phyloP scores from a whole-genome alignment of 2,797 vertebrate genomes.

The Takifugu ocellatus region DNA sequence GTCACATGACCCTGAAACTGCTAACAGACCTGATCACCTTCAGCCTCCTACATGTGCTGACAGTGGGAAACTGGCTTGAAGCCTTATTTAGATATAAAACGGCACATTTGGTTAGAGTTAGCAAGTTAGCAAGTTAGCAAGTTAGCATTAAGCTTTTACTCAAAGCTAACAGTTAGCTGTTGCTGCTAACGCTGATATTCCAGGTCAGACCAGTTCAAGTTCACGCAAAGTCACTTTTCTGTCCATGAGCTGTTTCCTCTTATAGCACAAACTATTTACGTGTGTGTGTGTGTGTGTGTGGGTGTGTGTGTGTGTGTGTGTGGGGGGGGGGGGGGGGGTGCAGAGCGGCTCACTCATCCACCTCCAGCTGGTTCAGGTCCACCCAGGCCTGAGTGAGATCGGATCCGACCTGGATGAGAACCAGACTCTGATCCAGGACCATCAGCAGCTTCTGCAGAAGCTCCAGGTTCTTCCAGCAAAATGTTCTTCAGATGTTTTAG shows the following conservation, averaged over 20 bases:
- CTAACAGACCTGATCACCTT: not conserved
- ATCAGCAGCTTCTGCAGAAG: constrained; percentile 82
- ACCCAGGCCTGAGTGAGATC: constrained; percentile 88
- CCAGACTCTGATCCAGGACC: constrained; percentile 81
- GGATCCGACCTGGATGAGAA: constrained; percentile 85
- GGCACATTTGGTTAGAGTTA: no score
- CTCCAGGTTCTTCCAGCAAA: constrained; percentile 79
- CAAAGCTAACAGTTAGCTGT: no score
- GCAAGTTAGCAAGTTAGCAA: no score
- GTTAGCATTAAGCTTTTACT: no score
- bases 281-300: no score
- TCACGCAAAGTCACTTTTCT: not conserved
- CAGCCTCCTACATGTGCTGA: no score
- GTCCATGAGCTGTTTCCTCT: constrained; percentile 32
- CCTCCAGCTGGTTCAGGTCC: constrained; percentile 85
- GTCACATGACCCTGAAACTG: not conserved
- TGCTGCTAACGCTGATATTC: no score
- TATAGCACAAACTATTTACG: constrained; percentile 31
- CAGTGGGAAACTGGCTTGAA: no score
- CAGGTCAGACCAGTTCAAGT: not conserved
- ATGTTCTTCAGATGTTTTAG: not conserved
- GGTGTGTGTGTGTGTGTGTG: constrained; percentile 2
- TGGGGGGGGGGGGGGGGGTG: not conserved
- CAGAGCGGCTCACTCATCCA: constrained; percentile 84
- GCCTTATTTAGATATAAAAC: no score